These are phyloP conservation scores for Leiothrix lutea DNA, from an alignment of 2,113 vertebrate genomes.

Conservation along the genomic window DNA sequence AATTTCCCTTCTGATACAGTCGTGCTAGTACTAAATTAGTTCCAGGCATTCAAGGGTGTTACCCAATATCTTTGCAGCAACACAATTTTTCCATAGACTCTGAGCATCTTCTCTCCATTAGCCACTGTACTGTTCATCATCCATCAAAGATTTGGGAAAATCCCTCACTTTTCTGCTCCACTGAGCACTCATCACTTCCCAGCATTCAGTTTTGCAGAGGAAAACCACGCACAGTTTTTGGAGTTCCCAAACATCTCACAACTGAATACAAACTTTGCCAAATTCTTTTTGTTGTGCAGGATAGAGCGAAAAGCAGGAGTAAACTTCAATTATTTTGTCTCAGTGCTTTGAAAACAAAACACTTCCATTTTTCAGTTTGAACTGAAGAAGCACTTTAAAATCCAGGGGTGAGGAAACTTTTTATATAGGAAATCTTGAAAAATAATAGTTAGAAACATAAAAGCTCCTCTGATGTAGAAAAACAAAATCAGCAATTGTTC, in stretches of 20 bases:
- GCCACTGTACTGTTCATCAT: background rate
- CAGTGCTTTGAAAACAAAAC: background rate
- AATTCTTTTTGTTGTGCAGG: background rate
- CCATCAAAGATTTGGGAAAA: background rate
- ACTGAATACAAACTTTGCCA: background rate
- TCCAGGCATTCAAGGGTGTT: background rate
- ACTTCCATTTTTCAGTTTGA: background rate
- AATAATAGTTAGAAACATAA: background rate
- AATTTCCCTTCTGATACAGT: background rate
- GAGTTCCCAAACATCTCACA: background rate
- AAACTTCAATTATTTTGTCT: background rate
- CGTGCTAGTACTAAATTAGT: background rate
- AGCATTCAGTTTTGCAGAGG: background rate
- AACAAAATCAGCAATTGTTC: background rate
- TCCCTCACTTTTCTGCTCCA: background rate
- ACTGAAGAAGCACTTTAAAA: background rate
- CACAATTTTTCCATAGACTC: background rate
- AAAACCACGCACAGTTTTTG: fast-evolving
- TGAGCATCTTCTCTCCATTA: background rate
- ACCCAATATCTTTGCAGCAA: background rate
- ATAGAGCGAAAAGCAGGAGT: background rate
- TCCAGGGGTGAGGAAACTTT: background rate
- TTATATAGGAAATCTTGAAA: background rate
- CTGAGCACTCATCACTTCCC: background rate
- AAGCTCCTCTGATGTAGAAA: background rate